Base-by-base conservation (phyloP, 2,113 vertebrate genomes). In the Sminthopsis crassicaudata region DNA sequence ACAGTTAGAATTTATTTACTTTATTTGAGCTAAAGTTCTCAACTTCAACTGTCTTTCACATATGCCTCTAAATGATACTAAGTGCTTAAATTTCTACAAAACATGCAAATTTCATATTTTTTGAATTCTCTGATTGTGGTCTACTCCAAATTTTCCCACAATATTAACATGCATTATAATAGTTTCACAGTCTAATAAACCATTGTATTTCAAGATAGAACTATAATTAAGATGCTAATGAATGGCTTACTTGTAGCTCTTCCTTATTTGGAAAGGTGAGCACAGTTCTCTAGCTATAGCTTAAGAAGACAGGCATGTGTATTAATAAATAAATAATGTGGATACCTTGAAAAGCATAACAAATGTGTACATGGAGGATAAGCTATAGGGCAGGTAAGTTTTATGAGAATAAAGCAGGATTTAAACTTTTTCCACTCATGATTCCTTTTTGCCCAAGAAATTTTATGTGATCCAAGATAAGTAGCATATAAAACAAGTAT, bases 191-290 rank as follows among this genome's bases (percentile, higher is more conserved):
- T 3, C 23, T n/a, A 46, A 36, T 24, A 92, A 67, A 27, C 51
- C 24, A 93, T 89, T 25, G 90, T 5, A 8, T 92, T 88, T 89
- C 52, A 95, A 53, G 60, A 52, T 55, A 76, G 54, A 93, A 55
- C 19, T 91, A 50, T 50, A 27, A n/a, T 54, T 25, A 55, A 54
- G 67, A 67, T 2, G 6, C 54, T 36, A 91, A 46, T 89, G 60
- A 95, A 93, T 54, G 42, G 52, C 53, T 48, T 22, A 8, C 5
- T 76, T 14, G n/a, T 16, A 2, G 1, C 2, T 10, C 19, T 89
- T 89, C 53, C 26, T 90, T 96, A 50, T 90, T 92, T 92, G 53
- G 48, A 94, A 93, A 92, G 84, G 91, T 94, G n/a, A 46, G 48
- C 46, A 24, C 53, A 91, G 7, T 67, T 36, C 30, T 53, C 92